Evolutionary conservation across 2,888 invertebrate species (phyloP).

Genomic region (Adelognathus sp.): DNA sequence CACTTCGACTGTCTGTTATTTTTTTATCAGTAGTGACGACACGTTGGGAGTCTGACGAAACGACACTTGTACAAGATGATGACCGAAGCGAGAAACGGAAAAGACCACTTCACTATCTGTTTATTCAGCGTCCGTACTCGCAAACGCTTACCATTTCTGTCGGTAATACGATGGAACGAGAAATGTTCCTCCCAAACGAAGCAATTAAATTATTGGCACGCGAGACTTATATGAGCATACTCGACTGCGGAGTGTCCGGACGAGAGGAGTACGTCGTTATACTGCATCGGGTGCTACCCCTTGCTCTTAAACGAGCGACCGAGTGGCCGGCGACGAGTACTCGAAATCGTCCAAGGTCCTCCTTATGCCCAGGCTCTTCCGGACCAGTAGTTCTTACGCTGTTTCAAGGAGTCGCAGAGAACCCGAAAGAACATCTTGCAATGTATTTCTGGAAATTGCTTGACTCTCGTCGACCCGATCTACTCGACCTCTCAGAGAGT

Average conservation of each 20-base stretch:
- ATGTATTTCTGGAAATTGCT: constrained; percentile 40
- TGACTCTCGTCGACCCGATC: constrained; percentile 21
- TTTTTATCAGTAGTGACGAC: not conserved
- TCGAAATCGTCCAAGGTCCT: constrained; percentile 41
- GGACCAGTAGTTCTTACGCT: constrained; percentile 5
- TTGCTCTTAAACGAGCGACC: constrained; percentile 14
- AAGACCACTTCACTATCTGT: not conserved
- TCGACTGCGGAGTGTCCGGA: not conserved
- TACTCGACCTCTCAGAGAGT: constrained; percentile 41
- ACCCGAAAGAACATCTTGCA: constrained; percentile 44
- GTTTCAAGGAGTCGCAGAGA: constrained; percentile 37
- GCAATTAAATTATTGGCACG: constrained; percentile 25
- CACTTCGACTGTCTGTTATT: not conserved
- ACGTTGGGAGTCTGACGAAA: not conserved
- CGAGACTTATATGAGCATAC: no score
- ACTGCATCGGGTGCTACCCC: constrained; percentile 4
- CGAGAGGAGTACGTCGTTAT: constrained; percentile 10
- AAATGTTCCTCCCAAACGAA: constrained; percentile 5
- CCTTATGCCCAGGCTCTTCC: constrained; percentile 8
- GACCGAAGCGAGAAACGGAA: not conserved
- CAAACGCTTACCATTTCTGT: not conserved
- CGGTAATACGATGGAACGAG: not conserved
- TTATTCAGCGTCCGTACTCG: not conserved
- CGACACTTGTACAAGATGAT: no score
- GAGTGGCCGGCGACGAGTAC: constrained; percentile 34